These are phyloP conservation scores for Catharus bicknelli DNA, from an alignment of 2,113 vertebrate species.

Conservation along the genomic window DNA sequence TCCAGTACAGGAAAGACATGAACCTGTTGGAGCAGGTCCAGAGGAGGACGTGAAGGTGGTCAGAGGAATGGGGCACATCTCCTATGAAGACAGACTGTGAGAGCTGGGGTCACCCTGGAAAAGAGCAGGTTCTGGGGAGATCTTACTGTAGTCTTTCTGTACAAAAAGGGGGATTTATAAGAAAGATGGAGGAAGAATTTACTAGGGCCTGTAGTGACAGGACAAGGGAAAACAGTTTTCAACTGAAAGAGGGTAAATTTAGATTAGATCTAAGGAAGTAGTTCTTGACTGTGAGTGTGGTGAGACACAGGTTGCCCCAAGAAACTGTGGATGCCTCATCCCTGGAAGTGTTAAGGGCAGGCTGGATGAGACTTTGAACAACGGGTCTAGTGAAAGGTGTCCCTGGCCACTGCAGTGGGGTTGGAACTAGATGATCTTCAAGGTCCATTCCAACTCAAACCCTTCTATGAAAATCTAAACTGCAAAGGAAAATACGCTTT, in stretches of 20 bases:
- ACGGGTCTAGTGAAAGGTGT: neutral
- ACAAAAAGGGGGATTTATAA: neutral
- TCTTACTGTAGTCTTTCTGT: neutral
- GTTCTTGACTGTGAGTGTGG: neutral
- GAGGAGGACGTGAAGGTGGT: neutral
- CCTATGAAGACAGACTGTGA: neutral
- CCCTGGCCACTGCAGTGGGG: neutral
- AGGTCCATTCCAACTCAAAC: neutral
- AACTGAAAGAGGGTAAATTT: neutral
- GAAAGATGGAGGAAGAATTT: neutral
- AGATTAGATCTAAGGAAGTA: neutral
- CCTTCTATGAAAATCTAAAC: neutral
- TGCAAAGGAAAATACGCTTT: neutral
- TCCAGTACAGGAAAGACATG: neutral
- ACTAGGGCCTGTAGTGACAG: neutral
- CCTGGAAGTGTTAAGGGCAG: neutral
- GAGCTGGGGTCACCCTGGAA: neutral
- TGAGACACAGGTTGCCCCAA: neutral
- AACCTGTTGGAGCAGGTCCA: neutral
- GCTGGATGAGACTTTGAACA: neutral
- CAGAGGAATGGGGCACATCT: neutral
- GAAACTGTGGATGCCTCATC: neutral
- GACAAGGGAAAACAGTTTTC: neutral
- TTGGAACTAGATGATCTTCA: neutral
- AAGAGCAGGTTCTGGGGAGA: neutral